Conservation (phyloP, 1,140 invertebrate species). For the Drosophila parabipectinata region DNA sequence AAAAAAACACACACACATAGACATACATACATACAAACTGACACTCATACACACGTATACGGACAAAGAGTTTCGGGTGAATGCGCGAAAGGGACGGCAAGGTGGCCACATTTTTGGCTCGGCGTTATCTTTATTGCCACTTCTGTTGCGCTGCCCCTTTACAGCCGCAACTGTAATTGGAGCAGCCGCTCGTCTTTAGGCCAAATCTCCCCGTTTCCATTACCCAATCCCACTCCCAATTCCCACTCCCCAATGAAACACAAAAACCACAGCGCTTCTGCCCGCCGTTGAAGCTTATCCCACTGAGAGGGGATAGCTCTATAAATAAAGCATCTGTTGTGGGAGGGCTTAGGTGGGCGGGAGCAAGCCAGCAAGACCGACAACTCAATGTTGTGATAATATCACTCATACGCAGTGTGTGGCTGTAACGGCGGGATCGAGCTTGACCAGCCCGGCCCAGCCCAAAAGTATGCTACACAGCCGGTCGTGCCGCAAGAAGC, state of each 20-base stretch:
- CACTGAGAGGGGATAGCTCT: slow-evolving; percentile 5
- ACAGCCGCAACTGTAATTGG: slow-evolving; percentile 57
- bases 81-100: slow-evolving; percentile 25
- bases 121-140: slow-evolving; percentile 71
- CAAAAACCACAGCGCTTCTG: no score
- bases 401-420: slow-evolving; percentile 45
- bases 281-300: no score
- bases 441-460: slow-evolving; percentile 33
- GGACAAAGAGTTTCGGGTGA: slow-evolving; percentile 12
- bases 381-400: slow-evolving; percentile 24
- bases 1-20: background rate
- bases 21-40: background rate
- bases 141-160: slow-evolving; percentile 55
- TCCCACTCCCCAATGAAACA: no score
- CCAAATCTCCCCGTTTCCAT: slow-evolving; percentile 23
- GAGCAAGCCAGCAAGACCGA: slow-evolving; percentile 10
- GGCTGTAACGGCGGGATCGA: slow-evolving; percentile 16
- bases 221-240: background rate
- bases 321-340: slow-evolving; percentile 47
- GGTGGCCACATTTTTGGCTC: slow-evolving; percentile 51
- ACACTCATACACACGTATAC: background rate
- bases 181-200: slow-evolving; percentile 30
- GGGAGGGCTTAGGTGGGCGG: slow-evolving; percentile 15
- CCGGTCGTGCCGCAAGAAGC: background rate
- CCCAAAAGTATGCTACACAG: slow-evolving; percentile 41